Conservation (phyloP, 2,113 vertebrate species). For the Arothron firmamentum region DNA sequence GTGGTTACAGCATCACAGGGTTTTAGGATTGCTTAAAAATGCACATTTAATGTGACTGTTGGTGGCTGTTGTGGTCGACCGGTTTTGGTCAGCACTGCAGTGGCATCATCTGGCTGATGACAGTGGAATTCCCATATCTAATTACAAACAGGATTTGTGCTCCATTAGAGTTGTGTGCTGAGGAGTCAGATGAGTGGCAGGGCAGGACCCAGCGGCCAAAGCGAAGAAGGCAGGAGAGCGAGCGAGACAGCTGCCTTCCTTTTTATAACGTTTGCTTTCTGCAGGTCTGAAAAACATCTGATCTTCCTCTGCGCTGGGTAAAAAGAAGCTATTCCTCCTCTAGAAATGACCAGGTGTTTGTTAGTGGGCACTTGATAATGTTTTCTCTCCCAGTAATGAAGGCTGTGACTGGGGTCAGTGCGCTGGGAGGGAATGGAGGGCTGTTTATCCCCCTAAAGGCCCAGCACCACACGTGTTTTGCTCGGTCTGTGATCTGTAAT, state of each 20-base stretch:
- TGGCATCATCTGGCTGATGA: constrained; percentile 99
- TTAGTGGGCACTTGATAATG: constrained; percentile 84
- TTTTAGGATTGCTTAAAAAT: not conserved
- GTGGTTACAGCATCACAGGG: constrained; percentile 12
- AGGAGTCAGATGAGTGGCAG: constrained; percentile 91
- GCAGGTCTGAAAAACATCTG: constrained; percentile 78
- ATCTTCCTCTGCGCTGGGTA: constrained; percentile 33
- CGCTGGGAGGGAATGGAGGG: constrained; percentile 73
- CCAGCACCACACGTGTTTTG: constrained; percentile 75
- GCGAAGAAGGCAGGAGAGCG: constrained; percentile 58
- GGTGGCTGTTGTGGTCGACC: not conserved
- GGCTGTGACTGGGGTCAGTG: constrained; percentile 77
- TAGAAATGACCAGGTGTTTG: constrained; percentile 79
- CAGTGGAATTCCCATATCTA: constrained; percentile 99
- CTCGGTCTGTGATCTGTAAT: constrained; percentile 82
- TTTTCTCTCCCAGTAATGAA: constrained; percentile 81
- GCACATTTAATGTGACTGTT: no score
- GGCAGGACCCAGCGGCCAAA: constrained; percentile 87
- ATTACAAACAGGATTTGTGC: constrained; percentile 99
- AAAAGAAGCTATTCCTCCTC: constrained; percentile 81
- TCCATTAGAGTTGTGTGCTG: constrained; percentile 97
- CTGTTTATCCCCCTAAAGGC: constrained; percentile 77
- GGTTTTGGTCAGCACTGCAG: constrained; percentile 63
- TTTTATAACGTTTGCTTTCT: constrained; percentile 61
- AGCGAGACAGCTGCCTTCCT: constrained; percentile 47